phyloP scores from a whole-genome alignment of 1,140 invertebrate genomes.

The Lepidostoma basale region DNA sequence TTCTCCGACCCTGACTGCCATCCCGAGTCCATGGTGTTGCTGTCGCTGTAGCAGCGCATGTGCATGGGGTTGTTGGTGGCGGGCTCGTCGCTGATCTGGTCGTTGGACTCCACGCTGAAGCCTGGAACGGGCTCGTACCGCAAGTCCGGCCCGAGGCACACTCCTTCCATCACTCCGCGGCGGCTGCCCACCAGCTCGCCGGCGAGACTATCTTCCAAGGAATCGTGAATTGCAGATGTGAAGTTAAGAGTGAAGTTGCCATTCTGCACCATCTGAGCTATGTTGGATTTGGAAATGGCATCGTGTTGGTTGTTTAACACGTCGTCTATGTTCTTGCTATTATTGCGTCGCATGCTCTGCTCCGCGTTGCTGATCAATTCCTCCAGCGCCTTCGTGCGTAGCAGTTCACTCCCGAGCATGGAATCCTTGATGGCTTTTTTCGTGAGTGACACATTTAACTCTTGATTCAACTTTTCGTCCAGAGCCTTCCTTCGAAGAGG shows the following conservation, averaged over 20 bases:
- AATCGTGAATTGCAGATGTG: not conserved
- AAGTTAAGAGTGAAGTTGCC: conserved; percentile 11
- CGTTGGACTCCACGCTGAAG: conserved; percentile 39
- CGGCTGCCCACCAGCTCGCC: conserved; percentile 6
- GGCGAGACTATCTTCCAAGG: not conserved
- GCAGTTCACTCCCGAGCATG: not conserved
- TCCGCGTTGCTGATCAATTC: conserved; percentile 1
- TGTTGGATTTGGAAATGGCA: not conserved
- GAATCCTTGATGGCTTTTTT: conserved; percentile 27
- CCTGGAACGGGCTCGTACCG: conserved; percentile 56
- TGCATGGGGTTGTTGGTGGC: conserved; percentile 48
- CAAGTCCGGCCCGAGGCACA: conserved; percentile 55
- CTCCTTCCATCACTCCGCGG: conserved; percentile 34
- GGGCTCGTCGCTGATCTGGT: conserved; percentile 46
- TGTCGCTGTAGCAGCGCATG: conserved; percentile 57
- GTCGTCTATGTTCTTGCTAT: not conserved
- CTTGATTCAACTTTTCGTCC: conserved; percentile 27
- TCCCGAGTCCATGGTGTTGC: conserved; percentile 61
- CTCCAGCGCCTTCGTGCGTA: conserved; percentile 16
- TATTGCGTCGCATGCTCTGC: not conserved
- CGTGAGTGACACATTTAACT: conserved; percentile 1
- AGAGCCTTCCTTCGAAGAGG: conserved; percentile 21
- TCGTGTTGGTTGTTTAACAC: conserved; percentile 6
- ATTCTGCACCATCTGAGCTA: conserved; percentile 11
- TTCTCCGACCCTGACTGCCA: conserved; percentile 61